Percentiles rank a stretch among this genome's conserved stretches.
Evolutionary conservation across 2,797 vertebrate genomes (phyloP).

Genomic region (Aldrovandia affinis): DNA sequence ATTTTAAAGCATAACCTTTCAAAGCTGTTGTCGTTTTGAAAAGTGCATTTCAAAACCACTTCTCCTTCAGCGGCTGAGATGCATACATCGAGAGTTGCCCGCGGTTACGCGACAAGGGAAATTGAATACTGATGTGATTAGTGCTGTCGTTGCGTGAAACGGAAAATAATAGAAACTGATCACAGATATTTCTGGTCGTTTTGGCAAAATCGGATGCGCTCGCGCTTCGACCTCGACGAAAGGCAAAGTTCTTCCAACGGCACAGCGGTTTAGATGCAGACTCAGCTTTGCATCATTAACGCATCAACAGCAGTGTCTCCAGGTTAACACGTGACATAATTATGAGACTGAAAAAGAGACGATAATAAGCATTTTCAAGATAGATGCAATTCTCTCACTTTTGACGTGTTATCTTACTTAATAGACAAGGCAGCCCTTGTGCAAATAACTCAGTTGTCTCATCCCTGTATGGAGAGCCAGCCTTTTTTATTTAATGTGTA

Average conservation of each 20-base stretch:
- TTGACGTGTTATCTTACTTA: too few relatives aligned
- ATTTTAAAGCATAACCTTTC: background rate
- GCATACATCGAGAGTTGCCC: background rate
- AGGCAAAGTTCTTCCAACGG: background rate
- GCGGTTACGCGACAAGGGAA: background rate
- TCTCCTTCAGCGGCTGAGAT: background rate
- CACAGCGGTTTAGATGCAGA: background rate
- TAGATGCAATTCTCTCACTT: too few relatives aligned
- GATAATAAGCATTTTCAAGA: too few relatives aligned
- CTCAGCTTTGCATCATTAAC: background rate
- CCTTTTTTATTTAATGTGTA: too few relatives aligned
- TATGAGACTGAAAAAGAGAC: too few relatives aligned
- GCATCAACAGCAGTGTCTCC: background rate
- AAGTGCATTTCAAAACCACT: background rate
- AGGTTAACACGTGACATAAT: background rate
- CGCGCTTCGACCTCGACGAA: background rate
- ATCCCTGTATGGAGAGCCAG: too few relatives aligned
- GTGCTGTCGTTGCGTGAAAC: background rate
- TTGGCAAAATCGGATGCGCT: background rate
- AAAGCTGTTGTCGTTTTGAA: background rate
- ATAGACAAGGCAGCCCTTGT: too few relatives aligned
- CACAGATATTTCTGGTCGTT: background rate
- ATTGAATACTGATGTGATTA: background rate
- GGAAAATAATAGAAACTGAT: background rate
- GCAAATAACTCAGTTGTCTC: too few relatives aligned